These are phyloP conservation scores for Gallirallus australis DNA, from an alignment of 2,797 vertebrate species.

Conservation along the genomic window DNA sequence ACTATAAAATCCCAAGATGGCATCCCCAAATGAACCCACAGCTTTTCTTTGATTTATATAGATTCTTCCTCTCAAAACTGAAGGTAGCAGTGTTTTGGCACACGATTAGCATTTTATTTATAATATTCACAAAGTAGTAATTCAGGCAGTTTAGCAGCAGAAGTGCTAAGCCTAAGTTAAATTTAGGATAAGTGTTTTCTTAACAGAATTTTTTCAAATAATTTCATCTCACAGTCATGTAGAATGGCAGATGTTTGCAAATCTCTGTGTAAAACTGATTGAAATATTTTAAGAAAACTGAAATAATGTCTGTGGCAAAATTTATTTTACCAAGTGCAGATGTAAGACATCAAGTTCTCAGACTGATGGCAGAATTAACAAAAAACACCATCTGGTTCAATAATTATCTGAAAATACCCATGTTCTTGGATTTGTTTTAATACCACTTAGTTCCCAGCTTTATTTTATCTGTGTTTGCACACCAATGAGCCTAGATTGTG, in stretches of 20 bases:
- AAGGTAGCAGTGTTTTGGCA: slow-evolving; percentile 3
- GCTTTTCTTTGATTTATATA: neutral
- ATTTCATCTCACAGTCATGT: slow-evolving; percentile 72
- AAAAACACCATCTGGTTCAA: slow-evolving; percentile 94
- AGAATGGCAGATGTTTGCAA: slow-evolving; percentile 85
- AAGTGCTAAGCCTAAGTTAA: slow-evolving; percentile 64
- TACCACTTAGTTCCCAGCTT: slow-evolving; percentile 82
- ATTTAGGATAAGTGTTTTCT: slow-evolving; percentile 68
- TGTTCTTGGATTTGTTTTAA: slow-evolving; percentile 84
- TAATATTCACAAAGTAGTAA: slow-evolving; percentile 28
- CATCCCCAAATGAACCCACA: neutral
- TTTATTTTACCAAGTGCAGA: slow-evolving; percentile 87
- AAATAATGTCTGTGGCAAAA: slow-evolving; percentile 85
- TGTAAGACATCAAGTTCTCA: slow-evolving; percentile 88
- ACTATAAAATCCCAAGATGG: neutral
- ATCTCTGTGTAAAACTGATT: slow-evolving; percentile 84
- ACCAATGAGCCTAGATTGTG: slow-evolving; percentile 80
- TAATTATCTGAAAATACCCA: slow-evolving; percentile 86
- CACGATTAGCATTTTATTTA: slow-evolving; percentile 38
- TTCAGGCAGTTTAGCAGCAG: slow-evolving; percentile 57
- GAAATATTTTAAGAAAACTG: slow-evolving; percentile 88
- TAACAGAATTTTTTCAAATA: slow-evolving; percentile 74
- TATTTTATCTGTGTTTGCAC: slow-evolving; percentile 84
- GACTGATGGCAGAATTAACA: slow-evolving; percentile 89
- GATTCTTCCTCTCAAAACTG: neutral